A percentile compares a stretch with the other conserved stretches of the same genome.
Conservation (phyloP, 2,888 invertebrate species). For the Petrolisthes cinctipes region DNA sequence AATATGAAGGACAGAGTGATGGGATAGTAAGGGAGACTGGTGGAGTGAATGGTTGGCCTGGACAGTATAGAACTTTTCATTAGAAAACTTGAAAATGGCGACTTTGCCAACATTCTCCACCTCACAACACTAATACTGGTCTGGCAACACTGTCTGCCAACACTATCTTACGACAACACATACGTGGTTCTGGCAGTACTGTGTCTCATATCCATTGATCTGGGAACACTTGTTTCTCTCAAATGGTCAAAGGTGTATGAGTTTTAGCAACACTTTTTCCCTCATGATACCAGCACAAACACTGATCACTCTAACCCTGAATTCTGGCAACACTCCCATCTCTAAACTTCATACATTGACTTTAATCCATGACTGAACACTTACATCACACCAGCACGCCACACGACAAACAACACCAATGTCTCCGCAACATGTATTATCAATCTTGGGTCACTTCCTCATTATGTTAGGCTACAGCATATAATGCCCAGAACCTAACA, state of each 20-base stretch:
- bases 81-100: not conserved
- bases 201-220: not conserved
- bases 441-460: too few species aligned
- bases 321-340: too few species aligned
- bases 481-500: too few species aligned
- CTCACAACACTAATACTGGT: not conserved
- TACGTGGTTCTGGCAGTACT: not conserved
- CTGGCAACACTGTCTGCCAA: not conserved
- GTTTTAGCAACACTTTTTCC: not conserved
- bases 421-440: too few species aligned
- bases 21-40: not conserved
- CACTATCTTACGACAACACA: not conserved
- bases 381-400: too few species aligned
- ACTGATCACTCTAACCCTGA: too few species aligned
- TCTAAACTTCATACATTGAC: too few species aligned
- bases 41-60: not conserved
- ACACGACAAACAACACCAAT: too few species aligned
- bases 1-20: not conserved
- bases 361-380: too few species aligned
- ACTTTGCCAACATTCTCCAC: not conserved
- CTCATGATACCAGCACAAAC: too few species aligned
- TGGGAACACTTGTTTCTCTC: not conserved
- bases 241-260: not conserved
- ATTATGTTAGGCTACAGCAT: too few species aligned
- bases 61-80: slow-evolving; percentile 3